Evolutionary conservation across 2,113 vertebrate species (phyloP).

Genomic region (Ovis aries): ARS-UI_Ramb_v3.0 NC_056056.1:80671501-80672000

Average conservation of each 20-base stretch:
- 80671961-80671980: neutral
- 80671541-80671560: neutral
- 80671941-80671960: constrained; percentile 33
- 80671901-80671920: neutral
- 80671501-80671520: neutral
- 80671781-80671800: neutral
- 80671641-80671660: neutral
- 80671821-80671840: neutral
- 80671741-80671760: neutral
- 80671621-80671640: neutral
- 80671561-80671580: neutral
- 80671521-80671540: neutral
- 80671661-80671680: neutral
- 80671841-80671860: neutral
- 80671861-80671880: neutral
- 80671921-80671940: neutral
- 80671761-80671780: neutral
- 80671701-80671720: neutral
- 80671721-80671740: constrained; percentile 2
- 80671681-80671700: neutral
- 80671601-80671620: neutral
- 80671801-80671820: neutral
- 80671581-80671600: neutral
- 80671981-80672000: neutral
- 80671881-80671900: neutral